Evolutionary conservation across 2,797 vertebrate genomes (phyloP).

Genomic region (Graptemys geographica): DNA sequence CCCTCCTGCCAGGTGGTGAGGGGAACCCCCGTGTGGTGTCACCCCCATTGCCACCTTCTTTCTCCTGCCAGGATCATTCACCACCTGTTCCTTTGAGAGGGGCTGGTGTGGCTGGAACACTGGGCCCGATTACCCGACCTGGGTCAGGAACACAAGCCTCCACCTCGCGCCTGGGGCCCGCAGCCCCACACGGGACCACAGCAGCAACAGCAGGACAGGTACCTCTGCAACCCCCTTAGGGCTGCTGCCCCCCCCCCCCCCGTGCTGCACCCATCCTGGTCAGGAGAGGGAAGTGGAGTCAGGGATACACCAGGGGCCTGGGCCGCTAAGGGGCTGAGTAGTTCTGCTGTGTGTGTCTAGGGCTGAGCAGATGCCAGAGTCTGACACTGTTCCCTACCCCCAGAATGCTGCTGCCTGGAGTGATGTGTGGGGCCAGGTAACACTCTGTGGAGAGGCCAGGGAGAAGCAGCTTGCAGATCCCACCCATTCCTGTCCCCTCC

Average conservation of each 20-base stretch:
- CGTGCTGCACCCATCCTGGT: too few relatives aligned
- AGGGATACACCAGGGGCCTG: too few relatives aligned
- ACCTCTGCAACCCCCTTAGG: rapidly evolving
- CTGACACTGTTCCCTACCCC: too few relatives aligned
- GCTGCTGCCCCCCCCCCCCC: rapidly evolving
- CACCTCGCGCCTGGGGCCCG: neutral
- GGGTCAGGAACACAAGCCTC: constrained; percentile 27
- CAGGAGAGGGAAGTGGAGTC: neutral
- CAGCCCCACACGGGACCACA: constrained; percentile 89
- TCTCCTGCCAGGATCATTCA: constrained; percentile 52
- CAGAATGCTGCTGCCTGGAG: neutral
- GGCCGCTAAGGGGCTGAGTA: too few relatives aligned
- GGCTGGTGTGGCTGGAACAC: constrained; percentile 77
- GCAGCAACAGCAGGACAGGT: constrained; percentile 85
- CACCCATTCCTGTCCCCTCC: too few relatives aligned
- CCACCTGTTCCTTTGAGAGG: constrained; percentile 84
- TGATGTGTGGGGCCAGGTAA: neutral
- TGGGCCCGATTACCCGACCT: neutral
- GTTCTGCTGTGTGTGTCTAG: neutral
- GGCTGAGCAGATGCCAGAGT: neutral
- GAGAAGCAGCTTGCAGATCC: too few relatives aligned
- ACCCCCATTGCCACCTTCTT: neutral
- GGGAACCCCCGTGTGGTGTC: neutral
- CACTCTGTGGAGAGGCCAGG: too few relatives aligned
- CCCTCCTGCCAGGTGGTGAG: neutral